Evolutionary conservation across 2,113 vertebrate genomes (phyloP).

Genomic region (Grus americana): DNA sequence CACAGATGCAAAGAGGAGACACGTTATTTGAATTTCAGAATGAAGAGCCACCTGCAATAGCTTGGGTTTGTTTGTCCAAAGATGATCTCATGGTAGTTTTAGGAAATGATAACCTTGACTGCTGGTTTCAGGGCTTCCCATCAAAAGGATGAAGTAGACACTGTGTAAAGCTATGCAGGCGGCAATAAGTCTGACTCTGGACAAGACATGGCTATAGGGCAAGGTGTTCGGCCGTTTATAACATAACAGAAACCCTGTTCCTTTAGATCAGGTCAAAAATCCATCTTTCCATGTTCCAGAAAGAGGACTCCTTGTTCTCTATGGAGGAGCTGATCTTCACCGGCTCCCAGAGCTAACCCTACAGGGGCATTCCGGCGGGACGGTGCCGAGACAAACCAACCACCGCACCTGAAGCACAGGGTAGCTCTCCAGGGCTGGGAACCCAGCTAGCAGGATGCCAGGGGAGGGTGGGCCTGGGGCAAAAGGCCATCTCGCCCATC

Average conservation of each 20-base stretch:
- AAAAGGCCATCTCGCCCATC: background rate
- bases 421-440: background rate
- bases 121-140: background rate
- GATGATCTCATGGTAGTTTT: background rate
- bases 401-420: background rate
- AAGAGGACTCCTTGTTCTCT: background rate
- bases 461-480: slow-evolving; percentile 39
- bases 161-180: background rate
- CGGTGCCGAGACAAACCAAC: background rate
- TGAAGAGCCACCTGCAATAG: background rate
- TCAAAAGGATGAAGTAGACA: background rate
- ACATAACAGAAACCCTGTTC: background rate
- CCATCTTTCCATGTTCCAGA: background rate
- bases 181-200: background rate
- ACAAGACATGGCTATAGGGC: background rate
- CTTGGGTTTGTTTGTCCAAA: background rate
- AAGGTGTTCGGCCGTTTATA: background rate
- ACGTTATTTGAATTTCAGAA: background rate
- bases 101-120: background rate
- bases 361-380: background rate
- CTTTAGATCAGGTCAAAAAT: background rate
- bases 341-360: background rate
- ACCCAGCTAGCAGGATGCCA: slow-evolving; percentile 49
- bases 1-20: background rate
- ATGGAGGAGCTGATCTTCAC: no score